Percentiles rank a stretch among this genome's conserved stretches.
Conservation (phyloP, 2,113 vertebrate genomes). For the Amazona guildingii region DNA sequence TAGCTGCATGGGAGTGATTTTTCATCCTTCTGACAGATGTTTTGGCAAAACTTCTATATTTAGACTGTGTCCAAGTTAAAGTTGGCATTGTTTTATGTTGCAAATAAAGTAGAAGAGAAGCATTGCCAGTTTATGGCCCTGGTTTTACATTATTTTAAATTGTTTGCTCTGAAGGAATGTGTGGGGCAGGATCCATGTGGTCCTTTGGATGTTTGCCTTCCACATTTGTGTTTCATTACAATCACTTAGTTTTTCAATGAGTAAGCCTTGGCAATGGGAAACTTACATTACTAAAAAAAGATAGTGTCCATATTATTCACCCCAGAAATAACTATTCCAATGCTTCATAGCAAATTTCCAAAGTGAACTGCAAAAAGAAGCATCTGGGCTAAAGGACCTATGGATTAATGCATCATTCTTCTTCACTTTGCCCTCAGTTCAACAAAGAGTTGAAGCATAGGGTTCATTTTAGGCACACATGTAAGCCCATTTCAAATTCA, state of each 20-base stretch:
- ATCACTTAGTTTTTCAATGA: background rate
- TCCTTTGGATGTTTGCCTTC: slow-evolving; percentile 42
- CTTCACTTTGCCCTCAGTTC: background rate
- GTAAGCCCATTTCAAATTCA: background rate
- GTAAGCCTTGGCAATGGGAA: slow-evolving; percentile 4
- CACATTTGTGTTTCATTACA: slow-evolving; percentile 39
- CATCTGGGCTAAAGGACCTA: background rate
- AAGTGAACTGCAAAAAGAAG: background rate
- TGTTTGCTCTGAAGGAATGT: slow-evolving; percentile 50
- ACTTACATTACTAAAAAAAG: background rate
- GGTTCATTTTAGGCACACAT: slow-evolving; percentile 6
- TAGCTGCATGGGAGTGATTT: background rate
- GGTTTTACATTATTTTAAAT: slow-evolving; percentile 42
- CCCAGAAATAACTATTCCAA: background rate
- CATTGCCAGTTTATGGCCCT: slow-evolving; percentile 19
- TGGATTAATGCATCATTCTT: background rate
- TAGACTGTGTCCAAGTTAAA: slow-evolving; percentile 38
- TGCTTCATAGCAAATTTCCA: slow-evolving; percentile 6
- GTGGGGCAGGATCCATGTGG: slow-evolving; percentile 33
- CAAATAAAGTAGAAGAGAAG: slow-evolving; percentile 19
- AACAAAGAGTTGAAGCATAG: background rate
- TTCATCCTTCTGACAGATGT: slow-evolving; percentile 46
- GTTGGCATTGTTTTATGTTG: slow-evolving; percentile 14
- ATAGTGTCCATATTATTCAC: background rate
- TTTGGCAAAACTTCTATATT: slow-evolving; percentile 14